Evolutionary conservation across 2,113 vertebrate species (phyloP).

Genomic region (Tapirus terrestris): DNA sequence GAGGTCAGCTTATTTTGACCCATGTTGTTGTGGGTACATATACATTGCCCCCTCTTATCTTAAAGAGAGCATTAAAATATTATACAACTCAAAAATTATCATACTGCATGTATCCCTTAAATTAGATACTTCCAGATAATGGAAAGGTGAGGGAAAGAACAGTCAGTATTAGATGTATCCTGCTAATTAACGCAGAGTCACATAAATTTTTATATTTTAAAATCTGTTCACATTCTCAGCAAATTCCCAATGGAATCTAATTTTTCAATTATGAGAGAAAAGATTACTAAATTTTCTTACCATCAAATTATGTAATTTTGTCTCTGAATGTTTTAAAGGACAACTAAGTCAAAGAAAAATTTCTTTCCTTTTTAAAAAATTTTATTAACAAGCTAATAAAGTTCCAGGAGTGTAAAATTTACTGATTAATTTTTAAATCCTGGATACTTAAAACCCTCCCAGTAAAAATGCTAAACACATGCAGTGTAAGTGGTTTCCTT

Average conservation of each 20-base stretch:
- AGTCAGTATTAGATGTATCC: slow-evolving; percentile 80
- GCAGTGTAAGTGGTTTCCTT: slow-evolving; percentile 79
- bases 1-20: slow-evolving; percentile 58
- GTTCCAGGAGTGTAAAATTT: slow-evolving; percentile 74
- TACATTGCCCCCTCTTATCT: slow-evolving; percentile 6
- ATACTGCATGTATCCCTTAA: slow-evolving; percentile 67
- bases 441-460: slow-evolving; percentile 73
- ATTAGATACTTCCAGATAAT: slow-evolving; percentile 75
- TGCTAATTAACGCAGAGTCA: slow-evolving; percentile 84
- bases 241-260: slow-evolving; percentile 81
- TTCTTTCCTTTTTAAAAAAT: slow-evolving; percentile 39
- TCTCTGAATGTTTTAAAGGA: slow-evolving; percentile 86
- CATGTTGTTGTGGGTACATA: background rate
- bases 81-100: slow-evolving; percentile 80
- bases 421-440: slow-evolving; percentile 76
- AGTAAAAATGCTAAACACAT: slow-evolving; percentile 76
- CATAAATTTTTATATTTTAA: slow-evolving; percentile 77
- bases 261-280: slow-evolving; percentile 70
- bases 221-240: slow-evolving; percentile 79
- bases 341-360: slow-evolving; percentile 84
- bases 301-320: slow-evolving; percentile 84
- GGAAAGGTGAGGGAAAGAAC: slow-evolving; percentile 75
- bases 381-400: slow-evolving; percentile 70
- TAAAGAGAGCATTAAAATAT: slow-evolving; percentile 71
- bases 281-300: slow-evolving; percentile 81